These are phyloP conservation scores for Pomatostomus ruficeps DNA, from an alignment of 2,113 vertebrate species.

Conservation along the genomic window DNA sequence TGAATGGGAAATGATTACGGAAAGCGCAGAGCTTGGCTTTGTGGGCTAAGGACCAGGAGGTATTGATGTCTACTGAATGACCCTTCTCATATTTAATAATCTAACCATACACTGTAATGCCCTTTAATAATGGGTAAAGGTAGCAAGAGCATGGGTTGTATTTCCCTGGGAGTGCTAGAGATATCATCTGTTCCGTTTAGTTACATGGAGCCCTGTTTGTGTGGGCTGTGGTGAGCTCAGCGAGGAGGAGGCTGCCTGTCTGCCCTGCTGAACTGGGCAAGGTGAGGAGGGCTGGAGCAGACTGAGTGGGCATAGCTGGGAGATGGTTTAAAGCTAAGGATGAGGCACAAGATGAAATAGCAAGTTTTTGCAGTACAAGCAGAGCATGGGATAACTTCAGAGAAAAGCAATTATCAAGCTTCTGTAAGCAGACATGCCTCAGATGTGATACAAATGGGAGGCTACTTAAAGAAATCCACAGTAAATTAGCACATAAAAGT, in stretches of 20 bases:
- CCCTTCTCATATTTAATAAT: background rate
- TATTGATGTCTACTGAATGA: accelerated
- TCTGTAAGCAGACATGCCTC: background rate
- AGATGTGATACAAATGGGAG: background rate
- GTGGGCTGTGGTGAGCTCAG: background rate
- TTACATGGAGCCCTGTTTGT: accelerated
- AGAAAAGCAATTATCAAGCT: background rate
- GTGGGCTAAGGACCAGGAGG: background rate
- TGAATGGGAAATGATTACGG: background rate
- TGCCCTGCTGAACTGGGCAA: background rate
- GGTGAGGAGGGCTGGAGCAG: background rate
- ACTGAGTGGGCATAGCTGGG: background rate
- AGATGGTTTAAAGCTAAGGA: background rate
- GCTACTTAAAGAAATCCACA: background rate
- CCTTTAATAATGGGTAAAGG: background rate
- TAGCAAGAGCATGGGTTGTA: background rate
- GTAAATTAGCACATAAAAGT: background rate
- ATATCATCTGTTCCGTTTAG: background rate
- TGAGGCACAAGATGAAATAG: background rate
- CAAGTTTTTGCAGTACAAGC: background rate
- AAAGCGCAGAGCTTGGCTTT: background rate
- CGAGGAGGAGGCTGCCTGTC: background rate
- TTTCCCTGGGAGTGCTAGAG: background rate
- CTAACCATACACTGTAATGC: background rate
- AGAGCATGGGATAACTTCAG: background rate